Percentiles rank a stretch among this genome's conserved stretches.
These are phyloP conservation scores for Plemyria rubiginata DNA, from an alignment of 2,888 invertebrate species.

Conservation along the genomic window DNA sequence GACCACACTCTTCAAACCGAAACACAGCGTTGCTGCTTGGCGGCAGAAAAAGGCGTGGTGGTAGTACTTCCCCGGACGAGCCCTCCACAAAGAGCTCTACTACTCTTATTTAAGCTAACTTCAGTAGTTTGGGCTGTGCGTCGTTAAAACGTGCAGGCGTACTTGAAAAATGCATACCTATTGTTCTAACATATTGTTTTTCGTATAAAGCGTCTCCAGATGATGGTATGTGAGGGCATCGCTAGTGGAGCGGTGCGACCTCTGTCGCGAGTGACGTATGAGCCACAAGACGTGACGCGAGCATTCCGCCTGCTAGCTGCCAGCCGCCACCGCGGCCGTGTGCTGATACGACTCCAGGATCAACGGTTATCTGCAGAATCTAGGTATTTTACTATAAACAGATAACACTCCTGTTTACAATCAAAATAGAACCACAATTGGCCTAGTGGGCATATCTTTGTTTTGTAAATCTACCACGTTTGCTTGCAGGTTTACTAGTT, in stretches of 20 bases:
- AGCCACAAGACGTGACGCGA: constrained; percentile 50
- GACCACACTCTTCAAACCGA: too few species aligned
- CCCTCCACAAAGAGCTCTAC: too few species aligned
- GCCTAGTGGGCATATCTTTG: background rate
- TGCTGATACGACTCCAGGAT: constrained; percentile 50
- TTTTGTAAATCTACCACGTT: background rate
- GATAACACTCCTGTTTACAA: too few species aligned
- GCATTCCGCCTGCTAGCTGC: constrained; percentile 59
- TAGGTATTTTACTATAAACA: constrained; percentile 37
- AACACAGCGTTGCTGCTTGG: too few species aligned
- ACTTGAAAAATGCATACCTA: too few species aligned
- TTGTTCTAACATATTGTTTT: too few species aligned
- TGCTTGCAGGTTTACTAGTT: constrained; percentile 48
- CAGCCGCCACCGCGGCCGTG: constrained; percentile 60
- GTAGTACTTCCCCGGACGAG: too few species aligned
- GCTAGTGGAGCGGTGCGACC: constrained; percentile 61
- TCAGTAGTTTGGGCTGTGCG: too few species aligned
- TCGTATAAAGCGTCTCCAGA: constrained; percentile 49
- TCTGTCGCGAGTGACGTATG: constrained; percentile 56
- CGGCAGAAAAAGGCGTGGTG: too few species aligned
- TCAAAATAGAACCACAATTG: too few species aligned
- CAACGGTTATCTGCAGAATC: constrained; percentile 28
- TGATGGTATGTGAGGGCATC: constrained; percentile 59
- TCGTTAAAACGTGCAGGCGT: too few species aligned
- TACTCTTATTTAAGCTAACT: too few species aligned